Evolutionary conservation across 2,797 vertebrate genomes (phyloP).

Genomic region (Xenentodon cancila): DNA sequence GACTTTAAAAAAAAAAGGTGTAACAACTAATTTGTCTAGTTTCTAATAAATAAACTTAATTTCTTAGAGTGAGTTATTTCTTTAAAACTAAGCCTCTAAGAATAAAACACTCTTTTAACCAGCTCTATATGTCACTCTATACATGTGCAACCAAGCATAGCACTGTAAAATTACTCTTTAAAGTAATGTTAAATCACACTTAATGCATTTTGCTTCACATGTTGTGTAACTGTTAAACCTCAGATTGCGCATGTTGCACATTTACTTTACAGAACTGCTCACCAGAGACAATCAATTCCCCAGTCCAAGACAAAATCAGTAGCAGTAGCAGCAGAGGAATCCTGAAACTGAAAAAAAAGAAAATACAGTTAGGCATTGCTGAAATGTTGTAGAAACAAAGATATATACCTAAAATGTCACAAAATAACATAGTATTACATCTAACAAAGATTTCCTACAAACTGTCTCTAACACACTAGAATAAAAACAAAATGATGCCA

Average conservation of each 20-base stretch:
- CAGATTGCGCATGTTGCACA: no score
- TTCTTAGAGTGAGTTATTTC: no score
- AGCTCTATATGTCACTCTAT: not conserved
- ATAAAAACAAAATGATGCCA: no score
- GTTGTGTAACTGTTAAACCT: no score
- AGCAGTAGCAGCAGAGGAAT: not conserved
- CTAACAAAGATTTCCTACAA: no score
- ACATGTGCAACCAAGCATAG: slow-evolving; percentile 8
- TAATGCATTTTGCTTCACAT: no score
- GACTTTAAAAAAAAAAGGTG: not conserved
- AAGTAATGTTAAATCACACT: no score
- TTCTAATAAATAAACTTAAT: no score
- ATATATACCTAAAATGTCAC: not conserved
- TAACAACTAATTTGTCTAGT: not conserved
- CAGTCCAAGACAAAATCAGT: not conserved
- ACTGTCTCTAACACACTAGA: no score
- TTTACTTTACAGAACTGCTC: not conserved
- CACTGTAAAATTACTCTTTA: not conserved
- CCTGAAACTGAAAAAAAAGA: not conserved
- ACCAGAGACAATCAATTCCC: slow-evolving; percentile 6
- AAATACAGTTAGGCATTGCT: not conserved
- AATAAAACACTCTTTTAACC: no score
- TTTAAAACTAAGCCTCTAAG: no score
- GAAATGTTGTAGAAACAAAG: not conserved
- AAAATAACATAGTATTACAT: not conserved